These are phyloP conservation scores for Rutpela maculata DNA, from an alignment of 2,888 invertebrate genomes.

Conservation along the genomic window DNA sequence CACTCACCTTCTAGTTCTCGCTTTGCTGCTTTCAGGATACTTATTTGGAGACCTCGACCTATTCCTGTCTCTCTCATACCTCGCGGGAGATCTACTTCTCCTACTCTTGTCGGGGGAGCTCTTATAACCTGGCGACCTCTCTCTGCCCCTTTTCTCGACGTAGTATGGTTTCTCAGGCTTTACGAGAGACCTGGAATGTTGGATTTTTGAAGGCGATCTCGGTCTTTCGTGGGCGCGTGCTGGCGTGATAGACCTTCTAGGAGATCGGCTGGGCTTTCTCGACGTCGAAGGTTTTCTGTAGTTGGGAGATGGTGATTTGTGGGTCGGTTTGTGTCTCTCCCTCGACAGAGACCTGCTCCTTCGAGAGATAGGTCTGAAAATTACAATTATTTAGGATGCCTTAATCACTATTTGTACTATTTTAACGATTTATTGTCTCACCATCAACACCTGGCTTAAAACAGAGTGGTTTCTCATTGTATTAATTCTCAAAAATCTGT, in stretches of 20 bases:
- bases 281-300: slow-evolving; percentile 12
- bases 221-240: not conserved
- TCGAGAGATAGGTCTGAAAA: slow-evolving; percentile 15
- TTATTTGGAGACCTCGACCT: slow-evolving; percentile 33
- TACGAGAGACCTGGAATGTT: slow-evolving; percentile 7
- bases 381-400: not conserved
- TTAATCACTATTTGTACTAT: too few species aligned
- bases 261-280: slow-evolving; percentile 16
- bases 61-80: slow-evolving; percentile 21
- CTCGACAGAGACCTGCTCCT: slow-evolving; percentile 34
- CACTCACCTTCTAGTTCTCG: not conserved
- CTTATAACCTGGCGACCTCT: slow-evolving; percentile 14
- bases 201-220: slow-evolving; percentile 14
- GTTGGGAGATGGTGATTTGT: not conserved
- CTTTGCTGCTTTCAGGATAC: not conserved
- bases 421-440: too few species aligned
- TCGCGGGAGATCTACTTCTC: slow-evolving; percentile 26
- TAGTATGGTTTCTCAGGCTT: slow-evolving; percentile 7
- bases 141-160: slow-evolving; percentile 20
- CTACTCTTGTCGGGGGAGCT: slow-evolving; percentile 14
- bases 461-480: too few species aligned
- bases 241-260: slow-evolving; percentile 27
- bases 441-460: too few species aligned
- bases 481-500: too few species aligned
- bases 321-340: slow-evolving; percentile 19